phyloP scores from a whole-genome alignment of 2,888 invertebrate genomes.

The Patella depressa region DNA sequence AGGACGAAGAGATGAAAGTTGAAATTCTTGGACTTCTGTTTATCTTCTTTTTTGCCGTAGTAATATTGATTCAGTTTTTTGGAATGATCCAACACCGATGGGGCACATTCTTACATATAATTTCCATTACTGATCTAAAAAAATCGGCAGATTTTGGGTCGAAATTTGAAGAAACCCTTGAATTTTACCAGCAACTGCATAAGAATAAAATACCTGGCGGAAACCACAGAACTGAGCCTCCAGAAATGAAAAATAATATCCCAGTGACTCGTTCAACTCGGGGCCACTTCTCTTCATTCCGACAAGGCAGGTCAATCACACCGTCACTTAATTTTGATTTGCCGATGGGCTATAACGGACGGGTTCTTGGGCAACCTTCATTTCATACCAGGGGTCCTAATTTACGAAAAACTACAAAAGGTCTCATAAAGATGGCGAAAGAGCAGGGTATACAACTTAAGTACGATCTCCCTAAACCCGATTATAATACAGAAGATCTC shows the following conservation, averaged over 20 bases:
- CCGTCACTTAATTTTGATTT: neutral
- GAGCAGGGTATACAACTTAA: neutral
- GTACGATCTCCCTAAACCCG: neutral
- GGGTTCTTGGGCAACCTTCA: neutral
- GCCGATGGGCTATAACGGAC: neutral
- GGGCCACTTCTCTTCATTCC: neutral
- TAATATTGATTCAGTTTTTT: conserved; percentile 62
- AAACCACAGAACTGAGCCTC: neutral
- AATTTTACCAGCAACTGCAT: neutral
- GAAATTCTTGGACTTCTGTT: conserved; percentile 60
- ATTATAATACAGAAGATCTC: neutral
- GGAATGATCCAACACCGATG: conserved; percentile 67
- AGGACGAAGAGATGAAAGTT: conserved; percentile 21
- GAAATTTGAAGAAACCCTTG: neutral
- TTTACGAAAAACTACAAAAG: neutral
- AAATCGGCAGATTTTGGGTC: neutral
- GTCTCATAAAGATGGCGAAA: neutral
- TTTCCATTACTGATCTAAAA: conserved; percentile 57
- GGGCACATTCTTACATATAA: conserved; percentile 65
- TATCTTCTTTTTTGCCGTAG: conserved; percentile 56
- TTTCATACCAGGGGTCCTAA: neutral
- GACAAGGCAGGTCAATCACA: neutral
- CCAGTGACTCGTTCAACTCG: neutral
- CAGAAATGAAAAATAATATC: neutral
- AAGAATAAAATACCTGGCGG: neutral